Conservation (phyloP, 2,888 invertebrate genomes). For the Brachyptera putata region DNA sequence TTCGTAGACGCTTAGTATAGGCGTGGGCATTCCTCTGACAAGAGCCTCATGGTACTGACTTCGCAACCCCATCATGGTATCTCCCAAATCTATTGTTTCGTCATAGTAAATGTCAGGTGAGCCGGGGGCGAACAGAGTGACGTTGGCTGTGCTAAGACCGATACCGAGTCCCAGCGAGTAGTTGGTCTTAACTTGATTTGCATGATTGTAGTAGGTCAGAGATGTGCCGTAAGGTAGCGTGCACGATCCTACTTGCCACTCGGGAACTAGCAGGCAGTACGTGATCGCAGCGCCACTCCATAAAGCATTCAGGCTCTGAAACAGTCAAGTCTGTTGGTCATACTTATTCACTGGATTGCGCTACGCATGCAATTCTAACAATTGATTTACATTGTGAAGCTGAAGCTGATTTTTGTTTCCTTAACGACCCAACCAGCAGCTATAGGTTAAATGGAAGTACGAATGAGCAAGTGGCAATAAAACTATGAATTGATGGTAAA, state of each 20-base stretch:
- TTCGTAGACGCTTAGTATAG: slow-evolving; percentile 4
- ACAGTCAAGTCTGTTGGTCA: too few relatives aligned
- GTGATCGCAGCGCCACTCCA: slow-evolving; percentile 16
- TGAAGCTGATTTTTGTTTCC: too few relatives aligned
- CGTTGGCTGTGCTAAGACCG: slow-evolving; percentile 24
- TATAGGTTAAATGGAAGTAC: too few relatives aligned
- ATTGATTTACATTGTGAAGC: neutral
- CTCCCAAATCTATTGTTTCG: slow-evolving; percentile 7
- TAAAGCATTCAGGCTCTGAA: slow-evolving; percentile 19
- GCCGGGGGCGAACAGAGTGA: slow-evolving; percentile 9
- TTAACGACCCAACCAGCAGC: too few relatives aligned
- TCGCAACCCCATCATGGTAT: slow-evolving; percentile 1
- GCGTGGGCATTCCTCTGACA: neutral
- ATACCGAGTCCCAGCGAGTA: slow-evolving; percentile 20
- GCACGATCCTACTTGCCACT: slow-evolving; percentile 24
- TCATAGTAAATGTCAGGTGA: slow-evolving; percentile 7
- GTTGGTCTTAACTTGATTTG: neutral
- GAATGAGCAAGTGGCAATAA: too few relatives aligned
- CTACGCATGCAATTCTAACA: too few relatives aligned
- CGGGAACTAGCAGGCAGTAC: slow-evolving; percentile 26
- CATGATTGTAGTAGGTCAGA: slow-evolving; percentile 21
- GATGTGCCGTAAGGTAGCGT: neutral
- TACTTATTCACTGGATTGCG: too few relatives aligned
- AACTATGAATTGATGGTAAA: too few relatives aligned
- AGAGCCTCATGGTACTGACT: slow-evolving; percentile 4